These are phyloP conservation scores for Pediacus dermestoides DNA, from an alignment of 2,888 invertebrate species.

Conservation along the genomic window DNA sequence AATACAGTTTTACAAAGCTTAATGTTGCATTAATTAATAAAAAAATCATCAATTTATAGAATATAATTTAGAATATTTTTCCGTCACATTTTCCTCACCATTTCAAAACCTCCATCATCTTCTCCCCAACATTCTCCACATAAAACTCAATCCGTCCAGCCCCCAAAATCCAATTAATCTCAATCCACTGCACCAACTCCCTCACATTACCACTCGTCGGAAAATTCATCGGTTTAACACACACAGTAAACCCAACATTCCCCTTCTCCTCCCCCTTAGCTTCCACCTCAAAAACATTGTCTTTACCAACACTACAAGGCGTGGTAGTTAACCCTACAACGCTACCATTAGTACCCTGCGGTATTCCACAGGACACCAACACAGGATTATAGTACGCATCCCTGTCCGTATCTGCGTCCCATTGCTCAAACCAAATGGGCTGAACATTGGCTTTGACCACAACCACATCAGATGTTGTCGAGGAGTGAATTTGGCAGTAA, in stretches of 20 bases:
- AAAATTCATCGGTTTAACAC: constrained; percentile 70
- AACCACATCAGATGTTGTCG: constrained; percentile 30
- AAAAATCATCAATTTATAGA: no score
- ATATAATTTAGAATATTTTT: no score
- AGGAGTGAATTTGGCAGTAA: constrained; percentile 56
- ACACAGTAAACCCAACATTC: constrained; percentile 54
- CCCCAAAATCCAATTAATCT: constrained; percentile 64
- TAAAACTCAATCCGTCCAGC: constrained; percentile 66
- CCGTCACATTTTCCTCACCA: constrained; percentile 50
- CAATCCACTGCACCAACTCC: constrained; percentile 68
- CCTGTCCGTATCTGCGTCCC: constrained; percentile 52
- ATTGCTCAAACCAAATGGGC: constrained; percentile 63
- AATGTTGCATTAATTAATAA: no score
- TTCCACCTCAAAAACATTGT: constrained; percentile 1
- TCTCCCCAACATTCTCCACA: constrained; percentile 57
- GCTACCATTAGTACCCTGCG: constrained; percentile 49
- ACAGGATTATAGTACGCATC: constrained; percentile 55
- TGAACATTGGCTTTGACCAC: constrained; percentile 52
- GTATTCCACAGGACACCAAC: constrained; percentile 61
- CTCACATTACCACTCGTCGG: constrained; percentile 59
- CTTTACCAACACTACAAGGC: constrained; percentile 47
- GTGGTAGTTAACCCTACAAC: constrained; percentile 53
- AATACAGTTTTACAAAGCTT: no score
- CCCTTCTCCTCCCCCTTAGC: constrained; percentile 3
- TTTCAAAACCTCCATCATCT: constrained; percentile 55